Base-by-base conservation (phyloP, 2,113 vertebrate species). In the Isichthys henryi region DNA sequence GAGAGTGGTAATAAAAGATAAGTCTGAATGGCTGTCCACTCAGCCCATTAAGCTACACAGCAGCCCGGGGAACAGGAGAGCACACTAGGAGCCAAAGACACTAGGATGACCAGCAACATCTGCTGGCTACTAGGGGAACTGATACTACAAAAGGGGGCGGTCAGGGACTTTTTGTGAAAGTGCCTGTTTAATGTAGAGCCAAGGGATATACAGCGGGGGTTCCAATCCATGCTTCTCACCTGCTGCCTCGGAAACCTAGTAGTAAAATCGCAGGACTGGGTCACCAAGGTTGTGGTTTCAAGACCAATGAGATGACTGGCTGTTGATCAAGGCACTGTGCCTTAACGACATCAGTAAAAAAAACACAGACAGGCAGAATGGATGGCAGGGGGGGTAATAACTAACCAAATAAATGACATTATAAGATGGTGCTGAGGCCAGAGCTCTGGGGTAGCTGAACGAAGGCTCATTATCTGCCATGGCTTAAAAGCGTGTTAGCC, bases 181-280 rank as follows among this genome's bases (percentile, higher is more conserved):
- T 87, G 89, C 74, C 84, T 90, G 88, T 87, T 90, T 92, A 90
- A 92, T 88, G 88, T 53, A 86, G 90, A 83, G 91, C 91, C 91
- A 93, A 91, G 53, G 87, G 53, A 88, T 74, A 86, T 92, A 84
- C 91, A 90, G 89, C 23, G 91, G 91, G 91, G 89, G n/a, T n/a
- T 35, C 11, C 31, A 77, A 84, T 46, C 48, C 27, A 0, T 70
- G 50, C 52, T 27, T 66, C 31, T 86, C 93, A 92, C 92, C 92
- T 93, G 93, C 91, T 83, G 10, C 23, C n/a, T 21, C 0, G 48
- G 46, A 27, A 86, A 49, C 84, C 48, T n/a, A n/a, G 84, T 31
- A 86, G 84, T 27, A 31, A 50, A 86, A 50, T 31, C 23, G 4
- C 13, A 49, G 27, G 11, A 9, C 46, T 50, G 48, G 52, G 45